phyloP scores from a whole-genome alignment of 2,797 vertebrate genomes.

The Schizothorax lantsangensis region DNA sequence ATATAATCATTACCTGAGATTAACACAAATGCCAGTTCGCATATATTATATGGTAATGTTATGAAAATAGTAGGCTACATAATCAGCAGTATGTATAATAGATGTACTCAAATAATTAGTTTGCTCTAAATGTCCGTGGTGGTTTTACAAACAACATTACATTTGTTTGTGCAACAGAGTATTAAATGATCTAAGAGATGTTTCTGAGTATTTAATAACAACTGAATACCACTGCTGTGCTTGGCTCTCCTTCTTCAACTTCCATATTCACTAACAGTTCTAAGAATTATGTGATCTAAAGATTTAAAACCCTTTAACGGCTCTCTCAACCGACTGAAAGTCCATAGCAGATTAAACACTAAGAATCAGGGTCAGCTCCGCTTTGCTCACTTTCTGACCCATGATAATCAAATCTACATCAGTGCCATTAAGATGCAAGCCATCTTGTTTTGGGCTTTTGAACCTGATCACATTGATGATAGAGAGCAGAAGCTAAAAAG shows the following conservation, averaged over 20 bases:
- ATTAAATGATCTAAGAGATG: neutral
- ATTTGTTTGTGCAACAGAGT: neutral
- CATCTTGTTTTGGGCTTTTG: constrained; percentile 5
- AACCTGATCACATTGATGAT: neutral
- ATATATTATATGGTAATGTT: neutral
- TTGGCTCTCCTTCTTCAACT: neutral
- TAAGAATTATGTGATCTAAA: neutral
- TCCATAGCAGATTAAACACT: neutral
- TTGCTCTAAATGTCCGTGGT: neutral
- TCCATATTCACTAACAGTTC: neutral
- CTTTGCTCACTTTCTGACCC: neutral
- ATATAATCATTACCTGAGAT: neutral
- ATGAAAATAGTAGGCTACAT: neutral
- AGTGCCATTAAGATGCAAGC: neutral
- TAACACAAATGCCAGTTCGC: neutral
- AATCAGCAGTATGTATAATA: neutral
- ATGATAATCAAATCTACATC: constrained; percentile 20
- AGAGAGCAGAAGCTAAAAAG: neutral
- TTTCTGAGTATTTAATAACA: neutral
- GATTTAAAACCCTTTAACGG: neutral
- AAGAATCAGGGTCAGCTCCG: neutral
- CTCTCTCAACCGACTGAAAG: neutral
- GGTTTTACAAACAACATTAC: neutral
- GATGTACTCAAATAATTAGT: neutral
- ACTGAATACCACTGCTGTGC: neutral